A percentile compares a stretch with the other conserved stretches of the same genome.
phyloP scores from a whole-genome alignment of 2,888 invertebrate genomes.

The Aethes cnicana region DNA sequence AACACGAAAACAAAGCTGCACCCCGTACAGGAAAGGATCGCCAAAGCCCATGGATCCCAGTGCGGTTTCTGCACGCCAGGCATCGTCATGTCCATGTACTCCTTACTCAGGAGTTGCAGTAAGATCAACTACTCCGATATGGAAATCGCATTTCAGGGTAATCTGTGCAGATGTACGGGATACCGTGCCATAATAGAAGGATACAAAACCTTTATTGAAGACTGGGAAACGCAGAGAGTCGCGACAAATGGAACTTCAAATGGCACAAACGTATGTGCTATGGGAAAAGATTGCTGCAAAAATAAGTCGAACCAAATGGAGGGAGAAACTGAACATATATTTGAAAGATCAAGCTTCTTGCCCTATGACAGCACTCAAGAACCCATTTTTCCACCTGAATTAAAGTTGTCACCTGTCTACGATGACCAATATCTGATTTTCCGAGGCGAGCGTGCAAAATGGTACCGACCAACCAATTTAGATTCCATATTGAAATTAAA shows the following conservation, averaged over 20 bases:
- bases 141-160: conserved; percentile 89
- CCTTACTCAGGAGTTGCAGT: conserved; percentile 84
- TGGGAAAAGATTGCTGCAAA: conserved; percentile 86
- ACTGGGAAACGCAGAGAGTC: conserved; percentile 83
- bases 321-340: conserved; percentile 79
- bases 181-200: conserved; percentile 93
- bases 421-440: conserved; percentile 79
- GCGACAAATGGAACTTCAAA: conserved; percentile 41
- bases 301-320: conserved; percentile 58
- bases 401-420: conserved; percentile 83
- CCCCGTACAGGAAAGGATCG: conserved; percentile 91
- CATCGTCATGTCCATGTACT: conserved; percentile 96
- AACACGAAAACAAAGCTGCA: conserved; percentile 87
- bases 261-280: conserved; percentile 65
- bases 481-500: conserved; percentile 85
- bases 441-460: conserved; percentile 82
- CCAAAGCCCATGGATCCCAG: conserved; percentile 92
- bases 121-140: conserved; percentile 82
- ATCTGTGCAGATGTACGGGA: conserved; percentile 92
- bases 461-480: conserved; percentile 87
- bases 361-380: conserved; percentile 90
- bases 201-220: conserved; percentile 88
- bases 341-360: conserved; percentile 83
- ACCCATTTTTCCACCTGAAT: conserved; percentile 92
- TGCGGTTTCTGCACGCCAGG: conserved; percentile 95